phyloP scores from a whole-genome alignment of 2,113 vertebrate species.

The Thryonomys swinderianus region DNA sequence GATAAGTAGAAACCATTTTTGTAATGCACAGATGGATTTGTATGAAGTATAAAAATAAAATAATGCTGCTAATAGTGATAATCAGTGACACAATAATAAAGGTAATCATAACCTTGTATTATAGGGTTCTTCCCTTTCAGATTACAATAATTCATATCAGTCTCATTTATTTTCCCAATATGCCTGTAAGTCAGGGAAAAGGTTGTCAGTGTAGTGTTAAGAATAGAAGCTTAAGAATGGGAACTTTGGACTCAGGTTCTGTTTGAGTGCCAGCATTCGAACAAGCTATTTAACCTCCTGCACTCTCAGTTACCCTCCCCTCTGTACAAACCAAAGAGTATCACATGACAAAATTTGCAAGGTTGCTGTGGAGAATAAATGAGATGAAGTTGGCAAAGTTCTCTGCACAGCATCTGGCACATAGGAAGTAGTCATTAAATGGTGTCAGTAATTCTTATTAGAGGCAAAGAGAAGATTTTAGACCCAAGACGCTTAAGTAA shows the following conservation, averaged over 20 bases:
- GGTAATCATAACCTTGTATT: conserved; percentile 26
- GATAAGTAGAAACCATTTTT: conserved; percentile 30
- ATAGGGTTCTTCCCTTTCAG: conserved; percentile 41
- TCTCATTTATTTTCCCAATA: conserved; percentile 51
- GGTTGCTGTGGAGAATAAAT: conserved; percentile 30
- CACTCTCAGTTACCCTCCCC: not conserved
- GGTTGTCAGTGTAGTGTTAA: not conserved
- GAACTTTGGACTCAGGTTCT: not conserved
- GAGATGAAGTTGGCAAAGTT: not conserved
- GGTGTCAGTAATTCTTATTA: not conserved
- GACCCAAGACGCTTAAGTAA: not conserved
- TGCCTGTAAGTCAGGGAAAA: not conserved
- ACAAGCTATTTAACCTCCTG: conserved; percentile 32
- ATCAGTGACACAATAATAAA: conserved; percentile 54
- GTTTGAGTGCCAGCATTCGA: not conserved
- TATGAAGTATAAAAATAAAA: conserved; percentile 40
- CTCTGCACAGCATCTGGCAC: not conserved
- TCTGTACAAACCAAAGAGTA: conserved; percentile 18
- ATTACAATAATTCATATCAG: conserved; percentile 40
- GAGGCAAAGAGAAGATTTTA: not conserved
- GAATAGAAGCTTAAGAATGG: not conserved
- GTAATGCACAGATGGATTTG: conserved; percentile 47
- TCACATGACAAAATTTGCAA: not conserved
- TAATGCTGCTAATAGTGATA: conserved; percentile 47
- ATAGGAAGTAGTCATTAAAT: not conserved